phyloP scores from a whole-genome alignment of 2,797 vertebrate species.

The Muraenolepis orangiensis region DNA sequence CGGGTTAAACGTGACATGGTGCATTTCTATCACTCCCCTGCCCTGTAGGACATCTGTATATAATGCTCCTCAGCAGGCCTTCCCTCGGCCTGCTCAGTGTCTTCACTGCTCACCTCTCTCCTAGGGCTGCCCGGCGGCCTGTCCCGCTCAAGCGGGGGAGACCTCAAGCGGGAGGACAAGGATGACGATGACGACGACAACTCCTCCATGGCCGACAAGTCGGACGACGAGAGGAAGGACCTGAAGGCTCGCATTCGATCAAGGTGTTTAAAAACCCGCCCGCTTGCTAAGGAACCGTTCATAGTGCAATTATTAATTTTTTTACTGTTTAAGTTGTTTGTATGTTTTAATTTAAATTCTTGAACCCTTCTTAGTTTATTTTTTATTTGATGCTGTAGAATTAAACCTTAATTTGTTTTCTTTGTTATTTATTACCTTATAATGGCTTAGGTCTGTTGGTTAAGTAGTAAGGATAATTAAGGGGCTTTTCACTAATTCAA shows the following conservation, averaged over 20 bases:
- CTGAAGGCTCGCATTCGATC: conserved; percentile 74
- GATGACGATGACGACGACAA: conserved; percentile 95
- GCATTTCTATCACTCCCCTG: not conserved
- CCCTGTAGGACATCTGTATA: not conserved
- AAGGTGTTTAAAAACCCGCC: conserved; percentile 61
- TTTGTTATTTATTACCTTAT: not conserved
- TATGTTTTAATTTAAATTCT: not conserved
- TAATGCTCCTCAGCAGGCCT: not conserved
- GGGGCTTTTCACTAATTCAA: not conserved
- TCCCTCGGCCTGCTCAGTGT: not conserved
- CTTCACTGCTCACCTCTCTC: conserved; percentile 14
- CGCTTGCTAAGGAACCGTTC: not conserved
- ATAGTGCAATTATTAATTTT: not conserved
- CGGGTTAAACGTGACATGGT: too few relatives aligned
- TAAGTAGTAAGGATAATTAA: not conserved
- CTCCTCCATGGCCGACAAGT: conserved; percentile 80
- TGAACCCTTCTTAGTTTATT: not conserved
- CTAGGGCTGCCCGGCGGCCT: conserved; percentile 72
- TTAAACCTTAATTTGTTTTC: not conserved
- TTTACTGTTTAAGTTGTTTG: not conserved
- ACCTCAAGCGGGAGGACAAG: conserved; percentile 90
- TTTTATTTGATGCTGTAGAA: not conserved
- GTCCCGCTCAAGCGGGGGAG: conserved; percentile 60
- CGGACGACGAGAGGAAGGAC: conserved; percentile 93
- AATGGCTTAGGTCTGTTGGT: not conserved